Base-by-base conservation (phyloP, 2,113 vertebrate species). In the Micromys minutus region DNA sequence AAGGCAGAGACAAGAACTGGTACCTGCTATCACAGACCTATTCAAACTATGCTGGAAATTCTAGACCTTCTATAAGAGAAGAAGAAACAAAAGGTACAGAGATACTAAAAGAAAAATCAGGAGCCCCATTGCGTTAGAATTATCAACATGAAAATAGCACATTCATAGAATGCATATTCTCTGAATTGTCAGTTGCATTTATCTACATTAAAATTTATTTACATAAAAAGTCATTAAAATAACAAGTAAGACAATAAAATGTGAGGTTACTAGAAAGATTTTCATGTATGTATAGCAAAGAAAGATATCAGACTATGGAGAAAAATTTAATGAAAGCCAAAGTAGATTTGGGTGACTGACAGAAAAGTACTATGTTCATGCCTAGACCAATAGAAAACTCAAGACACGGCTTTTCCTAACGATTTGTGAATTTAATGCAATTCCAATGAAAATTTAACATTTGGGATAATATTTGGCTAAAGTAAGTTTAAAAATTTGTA, bases 381-480 rank as follows among this genome's bases (percentile, higher is more conserved):
- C 10, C 69, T 89, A 79, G 72, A 52, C 26, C 63, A n/a, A 79
- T 29, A 76, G 11, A 22, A 65, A 88, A 15, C 61, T 76, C 47
- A 79, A 80, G 47, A 52, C 36, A 42, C n/a, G 65, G n/a, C n/a
- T 91, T 94, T 71, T n/a, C 29, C 31, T 65, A 13, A 67, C 57
- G 55, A 72, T n/a, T 5, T 65, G 31, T 57, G 94, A 77, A 89
- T 89, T 72, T 91, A 87, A 89, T 80, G 21, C 3, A 61, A 71
- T 93, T 67, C 31, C 34, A 95, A 1, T 91, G 55, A 94, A 63
- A 93, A 76, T 81, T 83, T 92, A 85, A n/a, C 0, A 65, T 92
- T 90, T 91, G 55, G 21, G 61, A 50, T 69, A 90, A 21, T 74
- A 91, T 94, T 94, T 94, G 72, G 94, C 86, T 42, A 91, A 94